Conservation (phyloP, 2,888 invertebrate genomes). For the Leptarthrus brevirostris region DNA sequence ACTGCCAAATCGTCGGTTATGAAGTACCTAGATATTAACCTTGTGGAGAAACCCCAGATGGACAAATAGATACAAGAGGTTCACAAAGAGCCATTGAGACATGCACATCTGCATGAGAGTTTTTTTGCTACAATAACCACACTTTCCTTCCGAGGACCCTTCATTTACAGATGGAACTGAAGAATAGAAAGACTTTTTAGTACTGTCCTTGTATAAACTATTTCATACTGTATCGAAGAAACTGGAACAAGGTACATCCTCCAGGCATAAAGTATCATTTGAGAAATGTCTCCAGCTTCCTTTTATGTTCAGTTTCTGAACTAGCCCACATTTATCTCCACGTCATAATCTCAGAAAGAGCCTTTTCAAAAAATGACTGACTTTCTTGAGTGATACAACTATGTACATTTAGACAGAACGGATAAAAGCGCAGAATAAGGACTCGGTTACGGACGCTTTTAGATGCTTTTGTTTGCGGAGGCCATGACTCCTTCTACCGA, state of each 20-base stretch:
- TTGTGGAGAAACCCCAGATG: background rate
- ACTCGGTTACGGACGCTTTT: conserved; percentile 12
- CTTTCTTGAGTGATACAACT: conserved; percentile 13
- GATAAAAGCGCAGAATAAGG: conserved; percentile 21
- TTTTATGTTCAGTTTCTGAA: background rate
- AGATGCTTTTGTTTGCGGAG: background rate
- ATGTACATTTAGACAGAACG: conserved; percentile 21
- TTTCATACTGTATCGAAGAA: conserved; percentile 12
- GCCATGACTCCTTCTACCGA: background rate
- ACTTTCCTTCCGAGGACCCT: background rate
- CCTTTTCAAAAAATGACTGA: conserved; percentile 12
- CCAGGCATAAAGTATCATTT: conserved; percentile 16
- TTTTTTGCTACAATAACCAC: background rate
- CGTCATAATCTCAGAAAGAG: conserved; percentile 19
- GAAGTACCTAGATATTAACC: conserved; percentile 37
- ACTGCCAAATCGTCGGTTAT: conserved; percentile 30
- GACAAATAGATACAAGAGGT: background rate
- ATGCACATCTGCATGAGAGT: conserved; percentile 24
- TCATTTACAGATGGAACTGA: conserved; percentile 9
- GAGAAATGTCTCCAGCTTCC: background rate
- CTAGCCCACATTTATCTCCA: conserved; percentile 10
- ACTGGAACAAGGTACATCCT: conserved; percentile 35
- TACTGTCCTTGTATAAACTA: conserved; percentile 30
- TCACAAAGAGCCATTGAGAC: background rate
- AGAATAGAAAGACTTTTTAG: conserved; percentile 3